phyloP scores from a whole-genome alignment of 64 coral and sea anemone species.

The Pocillopora verrucosa region DNA sequence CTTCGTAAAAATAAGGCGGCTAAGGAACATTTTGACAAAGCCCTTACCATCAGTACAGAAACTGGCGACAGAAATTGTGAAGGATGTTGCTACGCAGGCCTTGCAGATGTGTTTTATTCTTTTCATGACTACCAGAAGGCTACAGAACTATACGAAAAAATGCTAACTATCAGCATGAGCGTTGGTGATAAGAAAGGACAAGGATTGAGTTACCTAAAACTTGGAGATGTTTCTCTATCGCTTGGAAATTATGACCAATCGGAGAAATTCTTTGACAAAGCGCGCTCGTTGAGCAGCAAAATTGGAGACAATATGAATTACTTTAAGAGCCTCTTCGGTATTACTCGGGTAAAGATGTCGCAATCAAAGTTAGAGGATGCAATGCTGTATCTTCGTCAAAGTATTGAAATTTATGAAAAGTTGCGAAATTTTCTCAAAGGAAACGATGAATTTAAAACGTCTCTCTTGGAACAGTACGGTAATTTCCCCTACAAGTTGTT shows the following conservation, averaged over 20 bases:
- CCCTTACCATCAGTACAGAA: not conserved
- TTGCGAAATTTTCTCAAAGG: not conserved
- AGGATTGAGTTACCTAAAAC: no score
- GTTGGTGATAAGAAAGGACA: not conserved
- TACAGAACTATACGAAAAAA: no score
- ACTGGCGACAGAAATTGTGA: not conserved
- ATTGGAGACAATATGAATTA: not conserved
- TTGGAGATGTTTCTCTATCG: no score
- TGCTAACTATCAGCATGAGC: not conserved
- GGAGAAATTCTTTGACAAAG: no score
- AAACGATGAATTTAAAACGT: not conserved
- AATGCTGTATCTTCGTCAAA: not conserved
- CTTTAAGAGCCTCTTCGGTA: not conserved
- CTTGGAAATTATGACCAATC: no score
- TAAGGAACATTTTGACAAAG: not conserved
- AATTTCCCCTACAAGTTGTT: not conserved
- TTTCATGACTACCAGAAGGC: no score
- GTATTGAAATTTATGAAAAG: not conserved
- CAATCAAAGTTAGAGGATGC: not conserved
- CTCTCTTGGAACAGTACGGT: not conserved
- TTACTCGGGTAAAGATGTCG: not conserved
- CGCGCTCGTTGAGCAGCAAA: no score
- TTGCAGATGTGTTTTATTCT: no score
- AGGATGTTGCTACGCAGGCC: no score
- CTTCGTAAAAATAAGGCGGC: not conserved